Base-by-base conservation (phyloP, 2,888 invertebrate genomes). In the Spialia ferax region DNA sequence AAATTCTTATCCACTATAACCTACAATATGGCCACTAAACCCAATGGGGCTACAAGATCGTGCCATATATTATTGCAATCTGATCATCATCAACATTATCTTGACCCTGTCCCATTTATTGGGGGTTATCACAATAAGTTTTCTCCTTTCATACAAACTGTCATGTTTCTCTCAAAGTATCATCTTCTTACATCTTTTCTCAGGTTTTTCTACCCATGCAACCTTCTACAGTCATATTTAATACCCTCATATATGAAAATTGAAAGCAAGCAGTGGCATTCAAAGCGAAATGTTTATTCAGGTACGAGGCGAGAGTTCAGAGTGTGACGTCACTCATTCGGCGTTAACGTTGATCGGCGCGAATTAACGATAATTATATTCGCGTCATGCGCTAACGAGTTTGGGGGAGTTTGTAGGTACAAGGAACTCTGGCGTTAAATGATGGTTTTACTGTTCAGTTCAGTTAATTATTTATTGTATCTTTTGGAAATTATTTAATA, bases 321-420 rank as follows among this genome's bases (percentile, higher is more conserved):
- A 15, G 13, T 35, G 18, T 13, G 42, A 2, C 50, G 50, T 50
- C 22, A 22, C 50, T 50, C 50, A 22, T 50, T 22, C 22, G 13
- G 6, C 50, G 50, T 50, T 10, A 50, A 50, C 50, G 50, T 45
- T 45, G 42, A 50, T 50, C 50, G 50, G 22, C 50, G 50, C 22
- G 50, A 50, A 50, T 50, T 50, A 50, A 50, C 50, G 50, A 50
- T 50, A 50, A 50, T 50, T 50, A 22, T 22, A 50, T 22, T 22
- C 50, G 50, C 50, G 50, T 50, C 50, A 50, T 22, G 13, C 50
- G 22, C 50, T 50, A 50, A 50, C 50, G 50, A 50, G 50, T 22
- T 50, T 50, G 50, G 15, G 50, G 18, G 42, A 45, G 8, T 15
- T 18, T 45, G 8, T 45, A 18, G 15, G 8, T 45, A 18, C 42